Evolutionary conservation across 2,113 vertebrate genomes (phyloP).

Genomic region (Ageneiosus marmoratus): DNA sequence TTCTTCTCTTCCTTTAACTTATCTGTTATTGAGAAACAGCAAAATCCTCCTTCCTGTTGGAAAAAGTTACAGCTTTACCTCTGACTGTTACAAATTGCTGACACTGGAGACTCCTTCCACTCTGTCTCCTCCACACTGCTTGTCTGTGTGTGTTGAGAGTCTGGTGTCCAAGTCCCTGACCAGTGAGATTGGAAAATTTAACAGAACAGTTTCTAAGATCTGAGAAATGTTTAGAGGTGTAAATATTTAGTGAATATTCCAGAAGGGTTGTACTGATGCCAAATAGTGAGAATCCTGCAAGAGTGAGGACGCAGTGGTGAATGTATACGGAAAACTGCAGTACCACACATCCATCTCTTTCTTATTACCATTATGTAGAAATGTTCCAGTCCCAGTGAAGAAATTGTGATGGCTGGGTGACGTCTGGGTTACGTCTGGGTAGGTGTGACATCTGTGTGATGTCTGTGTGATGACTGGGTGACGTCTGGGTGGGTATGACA

Average conservation of each 20-base stretch:
- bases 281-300: background rate
- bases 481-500: no score
- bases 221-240: background rate
- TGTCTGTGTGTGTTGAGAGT: background rate
- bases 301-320: background rate
- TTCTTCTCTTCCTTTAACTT: background rate
- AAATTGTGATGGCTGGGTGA: no score
- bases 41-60: background rate
- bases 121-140: no score
- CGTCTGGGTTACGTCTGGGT: no score
- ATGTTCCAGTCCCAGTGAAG: background rate
- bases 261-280: background rate
- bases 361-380: background rate
- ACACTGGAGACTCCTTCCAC: conserved; percentile 9
- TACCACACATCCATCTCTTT: background rate
- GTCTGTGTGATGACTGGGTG: no score
- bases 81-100: conserved; percentile 14
- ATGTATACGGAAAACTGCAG: background rate
- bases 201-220: background rate
- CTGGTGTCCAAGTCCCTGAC: background rate
- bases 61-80: background rate
- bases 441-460: no score
- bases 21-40: background rate
- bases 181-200: background rate
- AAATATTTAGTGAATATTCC: background rate